Conservation (phyloP, 1,140 invertebrate genomes). For the Macrobrachium rosenbergii region DNA sequence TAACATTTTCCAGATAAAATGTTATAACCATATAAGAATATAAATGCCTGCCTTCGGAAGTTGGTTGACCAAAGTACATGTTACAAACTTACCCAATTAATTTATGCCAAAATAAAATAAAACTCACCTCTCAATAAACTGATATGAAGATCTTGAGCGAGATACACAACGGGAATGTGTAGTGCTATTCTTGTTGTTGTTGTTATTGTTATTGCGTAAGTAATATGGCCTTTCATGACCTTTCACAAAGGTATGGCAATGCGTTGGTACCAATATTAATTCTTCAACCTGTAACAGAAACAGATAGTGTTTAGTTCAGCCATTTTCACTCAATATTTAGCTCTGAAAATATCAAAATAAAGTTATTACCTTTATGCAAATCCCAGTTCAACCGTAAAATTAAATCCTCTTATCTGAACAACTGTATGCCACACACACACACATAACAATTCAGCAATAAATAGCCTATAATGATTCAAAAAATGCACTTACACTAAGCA, state of each 20-base stretch:
- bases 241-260: constrained; percentile 69
- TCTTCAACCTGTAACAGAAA: constrained; percentile 54
- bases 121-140: constrained; percentile 65
- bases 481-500: too few relatives aligned
- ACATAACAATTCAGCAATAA: too few relatives aligned
- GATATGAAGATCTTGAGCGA: constrained; percentile 67
- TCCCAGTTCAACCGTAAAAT: background rate
- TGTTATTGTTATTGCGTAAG: constrained; percentile 54
- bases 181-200: constrained; percentile 58
- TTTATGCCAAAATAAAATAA: background rate
- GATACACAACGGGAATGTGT: constrained; percentile 47
- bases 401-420: background rate
- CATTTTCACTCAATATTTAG: background rate
- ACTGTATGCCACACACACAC: too few relatives aligned
- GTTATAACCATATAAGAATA: too few relatives aligned
- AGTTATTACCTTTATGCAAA: background rate
- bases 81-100: background rate
- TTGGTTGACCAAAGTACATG: too few relatives aligned
- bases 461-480: too few relatives aligned
- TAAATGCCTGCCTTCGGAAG: too few relatives aligned
- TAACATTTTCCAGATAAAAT: too few relatives aligned
- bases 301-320: background rate
- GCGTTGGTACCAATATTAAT: constrained; percentile 70
- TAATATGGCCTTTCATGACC: constrained; percentile 56
- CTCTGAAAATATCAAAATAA: background rate